Base-by-base conservation (phyloP, 2,888 invertebrate species). In the Hyles lineata region DNA sequence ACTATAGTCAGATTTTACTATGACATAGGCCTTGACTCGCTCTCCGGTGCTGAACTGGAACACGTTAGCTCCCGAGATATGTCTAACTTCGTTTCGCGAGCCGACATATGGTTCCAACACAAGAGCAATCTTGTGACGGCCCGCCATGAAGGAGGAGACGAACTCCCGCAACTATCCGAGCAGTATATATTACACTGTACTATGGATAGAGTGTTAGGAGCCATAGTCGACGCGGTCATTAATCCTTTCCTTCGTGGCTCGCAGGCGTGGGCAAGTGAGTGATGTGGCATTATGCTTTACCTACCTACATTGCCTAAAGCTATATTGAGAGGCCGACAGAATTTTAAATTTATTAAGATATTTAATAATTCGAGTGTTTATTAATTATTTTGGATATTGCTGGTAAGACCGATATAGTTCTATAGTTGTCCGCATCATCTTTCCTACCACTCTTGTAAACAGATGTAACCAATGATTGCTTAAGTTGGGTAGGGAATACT, bases 271-370 rank as follows among this genome's bases (percentile, higher is more conserved):
- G 60, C 60, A 70, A 7, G 5, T 25, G 9, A 7, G 15, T 3
- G 74, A 72, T 0, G 72, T 75, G 17, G 74, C 72, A 25, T 58
- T 73, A 55, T 73, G 74, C 29, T 29, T 29, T 29, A 29, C 29
- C n/a, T n/a, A 69, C 2, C 21, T 55, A 17, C 43, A 7, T 50
- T 17, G 21, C 3, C 71, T 25, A 25, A 74, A 74, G 1, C 74
- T 71, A 59, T 60, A 74, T 70, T 60, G 62, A n/a, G 25, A 17
- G 15, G 17, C 19, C 4, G 61, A 61, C 7, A 61, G 19, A 19
- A 61, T 17, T 19, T 61, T 29, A 29, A 19, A 5, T 25, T 23
- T 25, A 23, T 60, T 25, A 3, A 60, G 25, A 25, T 11, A 60
- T 9, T 7, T 29, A 15, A 61, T 29, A 7, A 74, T 60, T 60